phyloP scores from a whole-genome alignment of 2,797 vertebrate species.

The Columba guinea region DNA sequence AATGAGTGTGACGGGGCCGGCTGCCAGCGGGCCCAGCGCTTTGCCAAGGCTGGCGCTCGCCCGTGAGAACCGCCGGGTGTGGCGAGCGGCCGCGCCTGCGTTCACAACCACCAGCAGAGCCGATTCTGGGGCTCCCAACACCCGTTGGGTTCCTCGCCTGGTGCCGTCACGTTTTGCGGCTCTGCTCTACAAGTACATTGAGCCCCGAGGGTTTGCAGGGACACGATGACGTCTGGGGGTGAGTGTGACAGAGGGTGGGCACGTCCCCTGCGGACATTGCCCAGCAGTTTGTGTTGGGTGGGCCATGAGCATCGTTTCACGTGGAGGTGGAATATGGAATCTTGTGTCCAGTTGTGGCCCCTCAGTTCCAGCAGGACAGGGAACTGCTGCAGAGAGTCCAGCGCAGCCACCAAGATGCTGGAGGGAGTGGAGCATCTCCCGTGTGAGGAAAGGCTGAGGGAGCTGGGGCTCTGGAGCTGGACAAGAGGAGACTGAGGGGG shows the following conservation, averaged over 20 bases:
- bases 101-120: background rate
- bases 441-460: no score
- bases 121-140: background rate
- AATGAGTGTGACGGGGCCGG: background rate
- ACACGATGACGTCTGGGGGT: rapidly evolving
- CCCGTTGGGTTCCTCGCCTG: background rate
- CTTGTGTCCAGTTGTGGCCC: no score
- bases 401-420: no score
- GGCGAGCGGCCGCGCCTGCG: background rate
- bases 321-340: no score
- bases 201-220: background rate
- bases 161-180: rapidly evolving
- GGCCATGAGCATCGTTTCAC: rapidly evolving
- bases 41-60: background rate
- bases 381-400: no score
- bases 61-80: slow-evolving; percentile 43
- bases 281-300: background rate
- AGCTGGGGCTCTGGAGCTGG: no score
- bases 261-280: rapidly evolving
- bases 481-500: no score
- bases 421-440: no score
- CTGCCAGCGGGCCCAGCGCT: slow-evolving; percentile 2
- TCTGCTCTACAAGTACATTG: rapidly evolving
- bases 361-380: no score
- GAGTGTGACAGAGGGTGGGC: rapidly evolving